Base-by-base conservation (phyloP, 2,113 vertebrate genomes). In the Serilophus lunatus region DNA sequence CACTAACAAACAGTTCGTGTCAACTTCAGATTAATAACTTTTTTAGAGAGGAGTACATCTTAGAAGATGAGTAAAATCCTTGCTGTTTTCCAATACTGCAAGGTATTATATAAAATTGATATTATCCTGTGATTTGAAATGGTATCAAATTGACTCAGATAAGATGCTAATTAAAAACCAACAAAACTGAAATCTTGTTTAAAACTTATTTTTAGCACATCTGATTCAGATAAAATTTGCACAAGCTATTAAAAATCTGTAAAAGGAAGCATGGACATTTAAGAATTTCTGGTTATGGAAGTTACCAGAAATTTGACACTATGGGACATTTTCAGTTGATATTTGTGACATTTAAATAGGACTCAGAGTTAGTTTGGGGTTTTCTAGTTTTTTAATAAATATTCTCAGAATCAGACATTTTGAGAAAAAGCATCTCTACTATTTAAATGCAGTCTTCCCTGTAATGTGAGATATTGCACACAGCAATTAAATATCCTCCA, bases 291-390 rank as follows among this genome's bases (percentile, higher is more conserved):
- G 44, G 16, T 19, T 81, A 91, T 61, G 59, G 63, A 92, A 92
- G 56, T 33, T 77, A 82, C 74, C 45, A 80, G 20, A 91, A 87
- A 91, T 61, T 70, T 54, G 25, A n/a, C 40, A 74, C 63, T 82
- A 51, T 22, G 20, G 11, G 70, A 89, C 26, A 69, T 82, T 69
- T 86, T 65, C 90, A 82, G 84, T 13, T 65, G 18, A 29, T 95
- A 79, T 69, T 72, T 87, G 57, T 69, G 87, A 91, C 47, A 95
- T 95, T 93, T 94, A 91, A 89, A 47, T 38, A 90, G 71, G 59
- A 65, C 26, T 84, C 15, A 40, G 71, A 88, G 60, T 69, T 77
- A 47, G 29, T 76, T 20, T 60, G 5, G 29, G 26, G 2, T 0
- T 66, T 88, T 82, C 29, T 31, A 10, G 13, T 10, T 91, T 77